These are phyloP conservation scores for Shinisaurus crocodilurus DNA, from an alignment of 2,113 vertebrate genomes.

Conservation along the genomic window DNA sequence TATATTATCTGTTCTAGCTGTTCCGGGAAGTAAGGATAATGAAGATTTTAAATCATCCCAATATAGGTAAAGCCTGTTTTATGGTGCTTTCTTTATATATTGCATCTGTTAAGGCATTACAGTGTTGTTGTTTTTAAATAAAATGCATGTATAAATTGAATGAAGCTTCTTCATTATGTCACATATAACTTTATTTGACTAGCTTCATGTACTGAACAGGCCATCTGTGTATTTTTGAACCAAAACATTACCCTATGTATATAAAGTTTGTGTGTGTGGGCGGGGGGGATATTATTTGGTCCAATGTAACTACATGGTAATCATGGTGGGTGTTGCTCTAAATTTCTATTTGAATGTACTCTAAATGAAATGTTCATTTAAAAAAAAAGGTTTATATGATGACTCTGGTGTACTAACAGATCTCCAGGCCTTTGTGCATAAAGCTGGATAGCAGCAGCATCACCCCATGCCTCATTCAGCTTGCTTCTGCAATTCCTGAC, in stretches of 20 bases:
- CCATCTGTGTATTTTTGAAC: background rate
- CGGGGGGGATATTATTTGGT: background rate
- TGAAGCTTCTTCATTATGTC: background rate
- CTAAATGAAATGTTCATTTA: background rate
- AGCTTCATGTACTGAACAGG: background rate
- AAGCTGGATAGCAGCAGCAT: background rate
- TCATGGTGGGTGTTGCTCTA: background rate
- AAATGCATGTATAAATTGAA: background rate
- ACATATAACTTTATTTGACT: background rate
- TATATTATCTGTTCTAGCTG: constrained; percentile 82
- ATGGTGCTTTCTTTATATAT: constrained; percentile 23
- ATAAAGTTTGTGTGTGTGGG: background rate
- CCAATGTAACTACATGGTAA: background rate
- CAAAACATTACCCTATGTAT: background rate
- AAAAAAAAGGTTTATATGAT: background rate
- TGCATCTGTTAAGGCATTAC: background rate
- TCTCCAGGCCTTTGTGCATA: background rate
- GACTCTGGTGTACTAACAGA: background rate
- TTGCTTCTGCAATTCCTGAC: background rate
- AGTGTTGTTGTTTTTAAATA: background rate
- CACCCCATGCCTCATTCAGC: background rate
- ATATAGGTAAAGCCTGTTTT: constrained; percentile 86
- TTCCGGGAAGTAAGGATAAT: constrained; percentile 99
- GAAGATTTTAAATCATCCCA: constrained; percentile 99
- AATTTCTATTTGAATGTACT: background rate